A percentile compares a stretch with the other conserved stretches of the same genome.
phyloP scores from a whole-genome alignment of 2,113 vertebrate genomes.

The Leptosomus discolor region DNA sequence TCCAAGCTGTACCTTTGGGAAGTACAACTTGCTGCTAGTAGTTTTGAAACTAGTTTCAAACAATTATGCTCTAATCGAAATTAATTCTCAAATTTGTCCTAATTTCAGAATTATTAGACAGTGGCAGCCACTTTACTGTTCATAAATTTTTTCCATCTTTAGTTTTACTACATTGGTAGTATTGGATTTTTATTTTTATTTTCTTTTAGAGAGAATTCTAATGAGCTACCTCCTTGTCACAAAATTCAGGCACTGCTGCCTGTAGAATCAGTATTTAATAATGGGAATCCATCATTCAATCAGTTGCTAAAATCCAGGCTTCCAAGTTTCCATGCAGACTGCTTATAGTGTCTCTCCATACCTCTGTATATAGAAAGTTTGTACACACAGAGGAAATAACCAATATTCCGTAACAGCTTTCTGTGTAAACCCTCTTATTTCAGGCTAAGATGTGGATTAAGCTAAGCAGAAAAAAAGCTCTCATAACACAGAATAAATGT shows the following conservation, averaged over 20 bases:
- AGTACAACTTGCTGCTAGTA: not conserved
- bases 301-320: not conserved
- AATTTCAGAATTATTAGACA: not conserved
- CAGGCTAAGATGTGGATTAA: not conserved
- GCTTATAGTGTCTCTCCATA: not conserved
- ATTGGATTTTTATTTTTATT: not conserved
- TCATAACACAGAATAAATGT: not conserved
- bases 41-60: not conserved
- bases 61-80: not conserved
- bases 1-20: not conserved
- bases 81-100: not conserved
- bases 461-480: not conserved
- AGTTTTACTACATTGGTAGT: not conserved
- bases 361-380: not conserved
- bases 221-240: not conserved
- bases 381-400: not conserved
- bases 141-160: not conserved
- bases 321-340: not conserved
- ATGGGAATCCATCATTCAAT: not conserved
- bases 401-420: not conserved
- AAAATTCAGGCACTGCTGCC: not conserved
- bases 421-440: not conserved
- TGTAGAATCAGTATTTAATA: not conserved
- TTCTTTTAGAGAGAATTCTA: not conserved
- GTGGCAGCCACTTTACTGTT: not conserved